Percentiles rank a stretch among this genome's conserved stretches.
Conservation (phyloP, 2,797 vertebrate genomes). For the Bovichtus variegatus region DNA sequence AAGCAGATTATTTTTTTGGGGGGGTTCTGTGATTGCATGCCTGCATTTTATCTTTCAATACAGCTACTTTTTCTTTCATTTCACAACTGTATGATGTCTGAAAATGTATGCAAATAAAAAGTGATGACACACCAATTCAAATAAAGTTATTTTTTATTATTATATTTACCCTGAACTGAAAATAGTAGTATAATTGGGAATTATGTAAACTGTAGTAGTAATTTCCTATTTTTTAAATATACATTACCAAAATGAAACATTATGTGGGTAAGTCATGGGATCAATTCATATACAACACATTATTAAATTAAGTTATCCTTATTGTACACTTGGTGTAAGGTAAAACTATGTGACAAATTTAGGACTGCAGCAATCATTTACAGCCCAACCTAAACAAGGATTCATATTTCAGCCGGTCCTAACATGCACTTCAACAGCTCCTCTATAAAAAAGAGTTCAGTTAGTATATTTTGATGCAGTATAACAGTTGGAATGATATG, state of each 20-base stretch:
- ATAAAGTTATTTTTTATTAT: constrained; percentile 27
- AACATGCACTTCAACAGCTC: background rate
- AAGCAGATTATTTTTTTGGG: background rate
- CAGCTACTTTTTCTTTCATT: constrained; percentile 44
- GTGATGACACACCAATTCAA: constrained; percentile 44
- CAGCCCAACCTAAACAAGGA: background rate
- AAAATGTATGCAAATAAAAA: constrained; percentile 76
- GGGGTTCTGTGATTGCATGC: constrained; percentile 30
- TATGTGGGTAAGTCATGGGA: background rate
- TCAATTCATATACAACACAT: background rate
- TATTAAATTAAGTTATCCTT: background rate
- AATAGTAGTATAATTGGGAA: background rate
- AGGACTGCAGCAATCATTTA: background rate
- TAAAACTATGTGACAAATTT: background rate
- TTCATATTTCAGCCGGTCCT: constrained; percentile 28
- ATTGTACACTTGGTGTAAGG: background rate
- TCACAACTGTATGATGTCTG: constrained; percentile 72
- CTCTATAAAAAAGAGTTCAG: background rate
- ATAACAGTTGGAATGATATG: background rate
- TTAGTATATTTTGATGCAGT: background rate
- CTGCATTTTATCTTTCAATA: constrained; percentile 37
- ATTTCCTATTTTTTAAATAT: background rate
- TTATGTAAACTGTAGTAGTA: background rate
- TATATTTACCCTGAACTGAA: background rate
- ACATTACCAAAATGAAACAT: background rate